Base-by-base conservation (phyloP, 2,113 vertebrate genomes). In the Ardeotis arabs region DNA sequence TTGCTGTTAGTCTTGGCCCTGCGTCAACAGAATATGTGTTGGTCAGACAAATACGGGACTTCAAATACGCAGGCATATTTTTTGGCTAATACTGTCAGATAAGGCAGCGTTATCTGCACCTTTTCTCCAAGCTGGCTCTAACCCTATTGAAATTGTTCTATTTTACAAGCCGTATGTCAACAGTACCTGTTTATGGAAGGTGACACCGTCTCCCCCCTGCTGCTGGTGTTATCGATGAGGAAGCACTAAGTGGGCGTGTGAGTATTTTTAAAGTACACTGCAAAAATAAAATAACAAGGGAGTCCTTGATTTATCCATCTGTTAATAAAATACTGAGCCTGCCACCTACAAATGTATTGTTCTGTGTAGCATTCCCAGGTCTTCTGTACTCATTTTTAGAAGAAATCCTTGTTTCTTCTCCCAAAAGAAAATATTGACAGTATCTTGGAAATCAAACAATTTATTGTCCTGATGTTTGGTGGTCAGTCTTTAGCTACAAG, bases 151-250 rank as follows among this genome's bases (percentile, higher is more conserved):
- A 96, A 96, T 88, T n/a, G 62, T 95, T 84, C 94, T 88, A 72
- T 96, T 95, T 95, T 97, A 97, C 97, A 93, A 58, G 90, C 85
- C 47, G 16, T 90, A 45, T 91, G 92, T 95, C 97, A 97, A 97
- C 97, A 97, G 62, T 76, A 93, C 97, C 97, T 98, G 98, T 98
- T 98, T 98, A 96, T 98, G 94, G 96, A 98, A 96, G 94, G 84
- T 66, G 96, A 97, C 95, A 62, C 80, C 2, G 33, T 80, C 96
- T 82, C 84, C 85, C 91, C 63, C 91, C 96, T 20, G 88, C 96
- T 52, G 79, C 91, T 81, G 89, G 89, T 83, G 96, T 98, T 98
- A 98, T 98, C 98, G 31, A 79, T 27, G 97, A 97, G 98, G 98
- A 98, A 98, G 97, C 98, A 97, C 97, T 96, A 78, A 89, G 95